These are phyloP conservation scores for Hippocampus barbouri DNA, from an alignment of 2,113 vertebrate species.

Conservation along the genomic window DNA sequence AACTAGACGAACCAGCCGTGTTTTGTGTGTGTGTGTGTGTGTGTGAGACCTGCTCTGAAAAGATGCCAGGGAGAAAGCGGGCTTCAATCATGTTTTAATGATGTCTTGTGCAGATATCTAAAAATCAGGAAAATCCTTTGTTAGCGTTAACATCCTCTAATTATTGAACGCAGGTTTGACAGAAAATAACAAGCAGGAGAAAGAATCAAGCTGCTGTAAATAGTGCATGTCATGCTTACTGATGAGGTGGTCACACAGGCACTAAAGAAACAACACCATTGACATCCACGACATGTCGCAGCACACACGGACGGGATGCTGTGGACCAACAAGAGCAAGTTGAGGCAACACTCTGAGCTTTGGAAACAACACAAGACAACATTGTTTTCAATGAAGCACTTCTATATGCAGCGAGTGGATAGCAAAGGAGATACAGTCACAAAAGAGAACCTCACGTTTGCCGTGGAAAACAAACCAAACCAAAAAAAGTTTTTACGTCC, in stretches of 20 bases:
- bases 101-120: slow-evolving; percentile 55
- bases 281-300: slow-evolving; percentile 60
- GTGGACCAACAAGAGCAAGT: slow-evolving; percentile 44
- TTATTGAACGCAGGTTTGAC: slow-evolving; percentile 61
- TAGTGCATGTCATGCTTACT: slow-evolving; percentile 63
- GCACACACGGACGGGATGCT: slow-evolving; percentile 61
- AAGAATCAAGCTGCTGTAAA: slow-evolving; percentile 47
- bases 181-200: slow-evolving; percentile 55
- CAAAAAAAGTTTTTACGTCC: slow-evolving; percentile 28
- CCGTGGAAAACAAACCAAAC: slow-evolving; percentile 11
- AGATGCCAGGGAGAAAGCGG: slow-evolving; percentile 2
- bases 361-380: slow-evolving; percentile 66
- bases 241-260: slow-evolving; percentile 41
- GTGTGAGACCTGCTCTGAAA: neutral
- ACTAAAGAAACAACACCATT: slow-evolving; percentile 60
- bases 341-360: slow-evolving; percentile 49
- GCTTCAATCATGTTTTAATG: slow-evolving; percentile 67
- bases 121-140: slow-evolving; percentile 57
- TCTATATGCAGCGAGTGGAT: slow-evolving; percentile 32
- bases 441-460: slow-evolving; percentile 28
- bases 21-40: slow-evolving; percentile 10
- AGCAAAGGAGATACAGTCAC: slow-evolving; percentile 49
- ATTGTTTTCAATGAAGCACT: slow-evolving; percentile 52
- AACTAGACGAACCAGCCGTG: slow-evolving; percentile 55
- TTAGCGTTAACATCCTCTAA: slow-evolving; percentile 63